Evolutionary conservation across 2,113 vertebrate genomes (phyloP), one percentile per base, ranked within the genome.

Genomic region (Cyprinodon tularosa): DNA sequence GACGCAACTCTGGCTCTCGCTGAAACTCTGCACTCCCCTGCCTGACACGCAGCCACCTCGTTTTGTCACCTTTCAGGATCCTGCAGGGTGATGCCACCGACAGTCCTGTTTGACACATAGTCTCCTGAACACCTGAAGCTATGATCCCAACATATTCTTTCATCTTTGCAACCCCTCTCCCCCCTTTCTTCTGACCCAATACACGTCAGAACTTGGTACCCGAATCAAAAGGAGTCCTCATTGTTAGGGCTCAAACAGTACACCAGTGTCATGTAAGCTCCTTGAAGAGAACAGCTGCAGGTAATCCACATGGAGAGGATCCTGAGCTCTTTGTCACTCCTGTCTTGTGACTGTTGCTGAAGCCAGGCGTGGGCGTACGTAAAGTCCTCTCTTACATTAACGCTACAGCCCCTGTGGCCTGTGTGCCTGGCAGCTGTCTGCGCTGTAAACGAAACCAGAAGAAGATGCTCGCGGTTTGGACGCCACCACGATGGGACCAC

Each of bases 361-460:
- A 82, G 80, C 85, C 84, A 80, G 80, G 65, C 76, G 88, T 82
- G 79, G 79, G 86, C 88, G 87, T 91, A 79, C 88, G 88, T 90
- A 77, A 89, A 90, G 87, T 86, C 86, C 80, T 87, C 85, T 81
- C 44, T 88, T 74, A 89, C 87, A 87, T 92, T 89, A 91, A 88
- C 83, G 83, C 86, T 90, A 81, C 77, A 91, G 89, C 91, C 89
- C 29, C 90, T 84, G 84, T 92, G 90, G 91, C 90, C 91, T 90
- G 88, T 77, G 85, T 75, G 88, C 85, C 92, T 93, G 93, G 92
- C 93, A 93, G 91, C 88, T 78, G 85, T 72, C 77, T 69, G 74
- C 84, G 86, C 90, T 86, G 91, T 93, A 93, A 94, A 89, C 80
- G 91, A 94, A 93, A 94, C 92, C 93, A 93, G 93, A 92, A 94